Base-by-base conservation (phyloP, 2,113 vertebrate species). In the Colius striatus region DNA sequence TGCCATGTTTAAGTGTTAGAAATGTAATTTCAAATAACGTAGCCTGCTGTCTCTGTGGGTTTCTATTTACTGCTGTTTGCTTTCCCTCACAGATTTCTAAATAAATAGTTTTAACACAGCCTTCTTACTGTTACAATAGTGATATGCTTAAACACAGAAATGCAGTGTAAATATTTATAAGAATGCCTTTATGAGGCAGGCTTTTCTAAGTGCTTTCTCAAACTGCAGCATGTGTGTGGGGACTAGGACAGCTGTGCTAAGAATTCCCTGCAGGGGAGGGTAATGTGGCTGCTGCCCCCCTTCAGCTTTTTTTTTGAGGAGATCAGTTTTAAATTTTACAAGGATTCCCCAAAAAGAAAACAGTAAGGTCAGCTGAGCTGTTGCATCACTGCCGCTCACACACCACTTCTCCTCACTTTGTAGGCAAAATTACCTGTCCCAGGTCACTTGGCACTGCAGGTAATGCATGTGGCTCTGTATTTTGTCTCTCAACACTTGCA, bases 371-470 rank as follows among this genome's bases (percentile, higher is more conserved):
- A 36, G 41, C 47, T 3, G 4, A 54, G 27, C 14, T 57, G 5
- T 55, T 63, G 26, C 10, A 2, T 70, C 3, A 3, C 57, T 75
- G 43, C 23, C 22, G 3, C 26, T 3, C 1, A n/a, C 7, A 10
- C 5, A 11, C 5, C 2, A 3, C 71, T 92, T 60, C 50, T 57
- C 6, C 63, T 78, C 16, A 2, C 14, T 61, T 78, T 36, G 30
- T n/a, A 57, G 63, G 50, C 47, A 16, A 3, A 21, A 4, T 16
- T 38, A 19, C 23, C 23, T 2, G 8, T 67, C 36, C 4, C 19
- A 3, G 61, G 60, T 62, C 0, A 0, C 21, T n/a, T 16, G n/a
- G 12, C 1, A 1, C 26, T 71, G 26, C 19, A 25, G 23, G 29
- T 83, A 51, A 23, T 4, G 2, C 13, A 6, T 16, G 5, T 34